Conservation (phyloP, 37 sponge, comb jelly and placozoan species). For the Geodia barretti region DNA sequence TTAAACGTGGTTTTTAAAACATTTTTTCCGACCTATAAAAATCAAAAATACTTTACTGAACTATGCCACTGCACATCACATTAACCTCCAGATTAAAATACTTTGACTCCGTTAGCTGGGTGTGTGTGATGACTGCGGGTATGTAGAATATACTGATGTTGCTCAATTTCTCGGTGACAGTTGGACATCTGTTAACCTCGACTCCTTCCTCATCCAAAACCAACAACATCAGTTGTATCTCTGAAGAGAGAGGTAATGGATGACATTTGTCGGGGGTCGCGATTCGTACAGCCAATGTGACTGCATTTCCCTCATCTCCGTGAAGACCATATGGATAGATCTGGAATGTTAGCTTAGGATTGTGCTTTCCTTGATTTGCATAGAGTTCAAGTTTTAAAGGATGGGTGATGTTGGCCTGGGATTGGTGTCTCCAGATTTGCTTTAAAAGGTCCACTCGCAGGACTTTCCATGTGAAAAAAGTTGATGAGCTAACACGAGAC, state of each 20-base stretch:
- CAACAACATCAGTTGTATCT: background rate
- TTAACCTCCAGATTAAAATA: background rate
- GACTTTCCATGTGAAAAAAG: background rate
- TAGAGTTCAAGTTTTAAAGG: background rate
- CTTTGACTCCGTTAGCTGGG: background rate
- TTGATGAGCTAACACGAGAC: background rate
- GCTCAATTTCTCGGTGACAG: background rate
- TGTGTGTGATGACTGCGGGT: background rate
- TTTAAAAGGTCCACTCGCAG: background rate
- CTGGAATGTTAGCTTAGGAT: background rate
- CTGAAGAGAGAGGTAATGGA: background rate
- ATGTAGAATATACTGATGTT: background rate
- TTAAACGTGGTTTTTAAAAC: too few species aligned
- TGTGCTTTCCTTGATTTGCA: background rate
- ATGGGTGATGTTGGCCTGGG: background rate
- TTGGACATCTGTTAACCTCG: background rate
- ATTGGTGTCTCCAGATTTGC: background rate
- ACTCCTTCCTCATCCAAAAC: background rate
- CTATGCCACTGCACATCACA: too few species aligned
- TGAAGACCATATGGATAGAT: background rate
- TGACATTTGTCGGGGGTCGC: background rate
- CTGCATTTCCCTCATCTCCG: background rate
- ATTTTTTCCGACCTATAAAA: too few species aligned
- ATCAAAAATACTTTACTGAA: too few species aligned
- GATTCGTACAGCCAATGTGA: background rate